Conservation (phyloP, 2,113 vertebrate genomes). For the Mungos mungo region DNA sequence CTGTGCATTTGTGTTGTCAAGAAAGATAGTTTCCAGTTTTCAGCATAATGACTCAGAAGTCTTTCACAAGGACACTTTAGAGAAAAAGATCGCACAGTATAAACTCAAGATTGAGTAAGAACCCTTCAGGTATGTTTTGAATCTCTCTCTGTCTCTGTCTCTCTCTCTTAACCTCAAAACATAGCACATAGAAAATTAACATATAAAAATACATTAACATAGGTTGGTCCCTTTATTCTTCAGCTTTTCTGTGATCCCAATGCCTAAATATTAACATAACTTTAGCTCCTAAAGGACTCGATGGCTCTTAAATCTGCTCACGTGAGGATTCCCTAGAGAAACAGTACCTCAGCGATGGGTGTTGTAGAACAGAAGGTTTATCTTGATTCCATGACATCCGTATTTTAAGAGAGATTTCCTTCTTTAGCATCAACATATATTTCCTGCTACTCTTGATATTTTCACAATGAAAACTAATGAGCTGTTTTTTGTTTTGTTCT, state of each 20-base stretch:
- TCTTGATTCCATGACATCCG: background rate
- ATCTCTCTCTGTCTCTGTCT: background rate
- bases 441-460: background rate
- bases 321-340: background rate
- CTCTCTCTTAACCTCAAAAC: background rate
- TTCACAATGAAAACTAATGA: slow-evolving; percentile 40
- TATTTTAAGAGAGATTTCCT: background rate
- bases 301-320: background rate
- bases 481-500: background rate
- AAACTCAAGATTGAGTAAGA: slow-evolving; percentile 35
- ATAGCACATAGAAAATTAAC: background rate
- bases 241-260: background rate
- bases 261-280: background rate
- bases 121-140: background rate
- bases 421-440: background rate
- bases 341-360: background rate
- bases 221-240: background rate
- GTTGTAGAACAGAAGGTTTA: background rate
- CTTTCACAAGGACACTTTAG: background rate
- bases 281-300: background rate
- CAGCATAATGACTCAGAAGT: background rate
- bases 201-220: background rate
- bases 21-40: background rate
- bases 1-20: background rate
- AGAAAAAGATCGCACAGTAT: background rate